Evolutionary conservation across 2,797 vertebrate species (phyloP).

Genomic region (Rhincodon typus): DNA sequence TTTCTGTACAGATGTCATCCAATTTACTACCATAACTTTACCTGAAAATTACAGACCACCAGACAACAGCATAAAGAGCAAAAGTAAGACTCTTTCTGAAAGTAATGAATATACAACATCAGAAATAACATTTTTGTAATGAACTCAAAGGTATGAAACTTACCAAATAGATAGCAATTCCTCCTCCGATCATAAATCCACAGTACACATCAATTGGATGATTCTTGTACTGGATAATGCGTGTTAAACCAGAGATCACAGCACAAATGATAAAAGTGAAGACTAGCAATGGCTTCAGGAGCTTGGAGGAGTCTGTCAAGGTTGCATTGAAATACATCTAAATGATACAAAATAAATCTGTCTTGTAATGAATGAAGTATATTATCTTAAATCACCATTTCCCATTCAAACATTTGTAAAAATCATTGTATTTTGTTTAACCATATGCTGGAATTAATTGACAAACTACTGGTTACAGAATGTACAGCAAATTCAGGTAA

Average conservation of each 20-base stretch:
- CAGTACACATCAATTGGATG: constrained; percentile 92
- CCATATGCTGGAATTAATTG: background rate
- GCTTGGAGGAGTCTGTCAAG: constrained; percentile 88
- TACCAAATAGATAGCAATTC: constrained; percentile 92
- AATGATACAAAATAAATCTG: constrained; percentile 41
- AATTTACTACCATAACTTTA: background rate
- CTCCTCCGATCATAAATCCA: constrained; percentile 88
- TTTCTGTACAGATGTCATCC: background rate
- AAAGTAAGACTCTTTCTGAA: background rate
- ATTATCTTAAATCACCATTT: constrained; percentile 18
- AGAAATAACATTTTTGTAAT: background rate
- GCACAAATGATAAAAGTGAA: constrained; percentile 94
- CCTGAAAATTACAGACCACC: background rate
- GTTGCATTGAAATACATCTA: constrained; percentile 99
- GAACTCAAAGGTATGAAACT: constrained; percentile 43
- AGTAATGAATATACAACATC: background rate
- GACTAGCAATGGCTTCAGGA: constrained; percentile 90
- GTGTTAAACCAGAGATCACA: constrained; percentile 90
- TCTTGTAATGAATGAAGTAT: constrained; percentile 39
- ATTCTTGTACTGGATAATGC: constrained; percentile 95
- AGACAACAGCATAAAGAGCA: background rate
- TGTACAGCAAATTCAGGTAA: too few relatives aligned
- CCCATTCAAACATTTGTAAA: background rate
- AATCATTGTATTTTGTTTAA: background rate
- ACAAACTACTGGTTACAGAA: background rate